Evolutionary conservation across 2,888 invertebrate species (phyloP).

Genomic region (Thelaira solivaga): DNA sequence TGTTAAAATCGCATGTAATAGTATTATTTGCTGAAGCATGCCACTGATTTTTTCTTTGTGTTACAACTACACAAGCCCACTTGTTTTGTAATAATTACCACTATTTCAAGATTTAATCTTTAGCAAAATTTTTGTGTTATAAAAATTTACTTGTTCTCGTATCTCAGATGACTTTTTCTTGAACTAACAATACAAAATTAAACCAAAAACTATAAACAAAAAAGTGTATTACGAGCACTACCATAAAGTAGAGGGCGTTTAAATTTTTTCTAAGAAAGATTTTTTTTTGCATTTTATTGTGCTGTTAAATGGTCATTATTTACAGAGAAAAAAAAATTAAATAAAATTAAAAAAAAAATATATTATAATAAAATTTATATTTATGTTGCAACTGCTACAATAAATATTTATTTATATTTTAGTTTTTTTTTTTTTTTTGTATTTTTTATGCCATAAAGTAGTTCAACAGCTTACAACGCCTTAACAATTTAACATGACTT

Average conservation of each 20-base stretch:
- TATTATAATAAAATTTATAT: slow-evolving; percentile 46
- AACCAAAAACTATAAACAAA: slow-evolving; percentile 2
- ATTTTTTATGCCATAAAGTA: slow-evolving; percentile 11
- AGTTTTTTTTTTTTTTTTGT: slow-evolving; percentile 7
- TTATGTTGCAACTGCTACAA: slow-evolving; percentile 50
- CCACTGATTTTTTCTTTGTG: neutral
- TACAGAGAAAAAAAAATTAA: neutral
- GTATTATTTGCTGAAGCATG: no score
- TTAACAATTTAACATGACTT: slow-evolving; percentile 44
- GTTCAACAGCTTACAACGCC: slow-evolving; percentile 46
- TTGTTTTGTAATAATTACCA: slow-evolving; percentile 39
- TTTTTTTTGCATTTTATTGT: neutral
- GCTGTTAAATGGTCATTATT: slow-evolving; percentile 51
- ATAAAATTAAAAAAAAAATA: neutral
- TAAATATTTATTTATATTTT: slow-evolving; percentile 57
- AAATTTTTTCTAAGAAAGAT: slow-evolving; percentile 3
- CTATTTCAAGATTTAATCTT: slow-evolving; percentile 31
- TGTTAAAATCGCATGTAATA: no score
- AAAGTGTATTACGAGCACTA: slow-evolving; percentile 1
- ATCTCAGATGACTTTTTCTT: slow-evolving; percentile 41
- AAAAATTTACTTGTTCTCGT: slow-evolving; percentile 38
- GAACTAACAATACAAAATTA: neutral
- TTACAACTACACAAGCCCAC: slow-evolving; percentile 1
- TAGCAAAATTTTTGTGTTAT: slow-evolving; percentile 15
- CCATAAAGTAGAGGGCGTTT: slow-evolving; percentile 41